phyloP scores from a whole-genome alignment of 1,140 invertebrate species.

The Bactericera cockerelli region DNA sequence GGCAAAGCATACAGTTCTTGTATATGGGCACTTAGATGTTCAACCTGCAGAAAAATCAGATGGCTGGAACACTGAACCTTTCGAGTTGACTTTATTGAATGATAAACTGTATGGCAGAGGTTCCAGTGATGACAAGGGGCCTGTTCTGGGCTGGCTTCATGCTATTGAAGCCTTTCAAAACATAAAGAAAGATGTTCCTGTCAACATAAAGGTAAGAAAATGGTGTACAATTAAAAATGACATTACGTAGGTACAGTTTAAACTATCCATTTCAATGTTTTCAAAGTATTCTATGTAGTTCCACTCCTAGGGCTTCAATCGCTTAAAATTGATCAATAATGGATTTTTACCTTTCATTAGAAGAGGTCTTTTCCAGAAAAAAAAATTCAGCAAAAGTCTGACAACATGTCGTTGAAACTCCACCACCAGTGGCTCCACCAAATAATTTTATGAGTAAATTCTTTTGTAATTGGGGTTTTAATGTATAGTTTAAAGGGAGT shows the following conservation, averaged over 20 bases:
- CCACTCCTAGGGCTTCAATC: background rate
- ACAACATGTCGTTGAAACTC: no score
- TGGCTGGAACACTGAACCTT: constrained; percentile 93
- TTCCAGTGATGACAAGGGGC: constrained; percentile 87
- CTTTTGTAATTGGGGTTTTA: no score
- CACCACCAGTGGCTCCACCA: no score
- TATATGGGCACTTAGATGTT: constrained; percentile 97
- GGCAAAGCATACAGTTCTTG: constrained; percentile 75
- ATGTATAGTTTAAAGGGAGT: no score
- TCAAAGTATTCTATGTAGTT: no score
- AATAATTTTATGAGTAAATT: no score
- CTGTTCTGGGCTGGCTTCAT: constrained; percentile 85
- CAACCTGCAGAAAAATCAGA: constrained; percentile 83
- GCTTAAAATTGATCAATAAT: constrained; percentile 8
- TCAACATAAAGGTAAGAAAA: constrained; percentile 71
- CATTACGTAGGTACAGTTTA: constrained; percentile 13
- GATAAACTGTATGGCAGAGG: constrained; percentile 87
- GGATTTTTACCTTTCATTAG: no score
- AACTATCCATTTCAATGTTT: background rate
- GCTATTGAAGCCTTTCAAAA: constrained; percentile 77
- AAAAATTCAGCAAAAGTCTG: no score
- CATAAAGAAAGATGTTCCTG: constrained; percentile 51
- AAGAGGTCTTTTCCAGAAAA: no score
- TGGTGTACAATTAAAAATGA: no score
- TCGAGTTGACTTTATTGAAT: constrained; percentile 72